Conservation (phyloP, 1,140 invertebrate genomes). For the Adelges cooleyi region DNA sequence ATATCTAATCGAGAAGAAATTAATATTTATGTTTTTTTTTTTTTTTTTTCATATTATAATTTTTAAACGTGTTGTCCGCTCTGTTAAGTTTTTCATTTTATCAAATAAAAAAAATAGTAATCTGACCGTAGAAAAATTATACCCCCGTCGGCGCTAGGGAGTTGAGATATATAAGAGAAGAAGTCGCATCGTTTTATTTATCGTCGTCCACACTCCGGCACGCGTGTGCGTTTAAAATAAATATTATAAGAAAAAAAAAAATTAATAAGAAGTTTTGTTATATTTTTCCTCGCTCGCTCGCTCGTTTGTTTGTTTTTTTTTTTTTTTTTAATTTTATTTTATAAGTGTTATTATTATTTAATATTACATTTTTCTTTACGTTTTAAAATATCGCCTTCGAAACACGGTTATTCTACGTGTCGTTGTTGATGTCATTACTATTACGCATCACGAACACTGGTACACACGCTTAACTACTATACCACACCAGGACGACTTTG, state of each 20-base stretch:
- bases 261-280: not conserved
- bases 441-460: no score
- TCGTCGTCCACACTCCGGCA: not conserved
- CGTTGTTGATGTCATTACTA: not conserved
- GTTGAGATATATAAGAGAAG: not conserved
- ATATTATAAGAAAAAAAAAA: no score
- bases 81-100: constrained; percentile 5
- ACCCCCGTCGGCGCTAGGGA: no score
- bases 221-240: not conserved
- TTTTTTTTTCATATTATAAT: not conserved
- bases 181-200: not conserved
- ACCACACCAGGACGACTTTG: no score
- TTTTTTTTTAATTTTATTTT: constrained; percentile 1
- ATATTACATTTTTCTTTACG: not conserved
- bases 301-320: constrained; percentile 2
- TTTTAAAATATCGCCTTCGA: no score
- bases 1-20: no score
- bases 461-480: no score
- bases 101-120: not conserved
- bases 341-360: constrained; percentile 14
- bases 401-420: not conserved
- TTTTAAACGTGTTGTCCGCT: constrained; percentile 8
- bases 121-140: no score
- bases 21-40: constrained; percentile 1
- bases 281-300: not conserved